Evolutionary conservation across 2,113 vertebrate species (phyloP).

Genomic region (Seriola quinqueradiata): DNA sequence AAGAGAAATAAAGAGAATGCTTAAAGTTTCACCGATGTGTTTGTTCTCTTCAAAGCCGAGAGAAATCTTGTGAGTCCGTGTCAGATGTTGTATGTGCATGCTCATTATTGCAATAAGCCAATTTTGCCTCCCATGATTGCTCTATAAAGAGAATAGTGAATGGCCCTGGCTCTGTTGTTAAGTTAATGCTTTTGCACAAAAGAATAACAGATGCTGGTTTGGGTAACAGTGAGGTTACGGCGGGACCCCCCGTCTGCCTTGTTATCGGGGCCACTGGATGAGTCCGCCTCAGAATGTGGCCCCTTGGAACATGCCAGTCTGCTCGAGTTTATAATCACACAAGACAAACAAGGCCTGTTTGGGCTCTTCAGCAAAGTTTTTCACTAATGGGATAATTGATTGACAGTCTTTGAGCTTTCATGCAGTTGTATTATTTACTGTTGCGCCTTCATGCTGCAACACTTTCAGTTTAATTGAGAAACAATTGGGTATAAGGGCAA

Average conservation of each 20-base stretch:
- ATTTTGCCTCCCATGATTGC: conserved; percentile 76
- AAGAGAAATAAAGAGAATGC: conserved; percentile 81
- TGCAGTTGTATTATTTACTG: conserved; percentile 50
- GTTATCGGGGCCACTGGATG: conserved; percentile 55
- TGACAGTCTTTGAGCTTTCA: conserved; percentile 71
- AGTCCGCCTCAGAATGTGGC: conserved; percentile 35
- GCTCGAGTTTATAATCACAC: conserved; percentile 61
- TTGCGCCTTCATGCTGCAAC: conserved; percentile 46
- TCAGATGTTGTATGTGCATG: conserved; percentile 67
- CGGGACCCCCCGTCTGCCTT: conserved; percentile 50
- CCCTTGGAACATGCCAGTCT: conserved; percentile 34
- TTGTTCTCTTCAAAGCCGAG: conserved; percentile 82
- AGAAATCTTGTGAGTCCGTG: conserved; percentile 57
- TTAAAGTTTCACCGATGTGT: conserved; percentile 81
- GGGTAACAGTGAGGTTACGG: conserved; percentile 49
- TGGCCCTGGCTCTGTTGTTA: conserved; percentile 74
- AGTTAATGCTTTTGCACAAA: conserved; percentile 79
- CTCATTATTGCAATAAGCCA: conserved; percentile 83
- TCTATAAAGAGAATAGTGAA: conserved; percentile 83
- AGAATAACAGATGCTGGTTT: conserved; percentile 72
- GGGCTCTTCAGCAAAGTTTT: conserved; percentile 58
- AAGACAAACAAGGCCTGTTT: conserved; percentile 47
- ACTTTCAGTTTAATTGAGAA: conserved; percentile 69
- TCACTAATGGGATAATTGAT: conserved; percentile 80
- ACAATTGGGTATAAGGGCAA: conserved; percentile 47